Evolutionary conservation across 2,888 invertebrate species (phyloP), one percentile per base, ranked within the genome.

Genomic region (Tachina fera): DNA sequence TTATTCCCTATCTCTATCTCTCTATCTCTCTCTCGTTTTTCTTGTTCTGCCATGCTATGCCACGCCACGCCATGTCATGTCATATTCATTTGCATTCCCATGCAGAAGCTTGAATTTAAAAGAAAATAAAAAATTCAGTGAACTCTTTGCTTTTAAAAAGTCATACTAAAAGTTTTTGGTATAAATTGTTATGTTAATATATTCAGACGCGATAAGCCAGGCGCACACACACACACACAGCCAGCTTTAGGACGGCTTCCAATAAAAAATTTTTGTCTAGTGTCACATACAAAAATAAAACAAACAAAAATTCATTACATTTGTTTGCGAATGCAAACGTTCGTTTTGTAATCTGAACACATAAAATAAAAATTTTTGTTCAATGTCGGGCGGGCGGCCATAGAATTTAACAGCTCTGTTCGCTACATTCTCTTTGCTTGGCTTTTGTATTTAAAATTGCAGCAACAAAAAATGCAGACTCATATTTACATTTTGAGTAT

Each of bases 151-250:
- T 58, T 71, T 77, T 11, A 77, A 79, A 79, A 76, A 71, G 79
- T 60, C 80, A 80, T 58, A 60, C 60, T 49, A 80, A 76, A 61
- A 63, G 75, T 47, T 75, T 70, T 45, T 82, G 79, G 51, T 68
- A 68, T 74, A 84, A 84, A 77, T 86, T 85, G 76, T 80, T 87
- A 82, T 84, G 83, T 86, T 86, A 83, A 83, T 79, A 63, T 72
- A 71, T 72, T 56, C 87, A 72, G 76, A 81, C 58, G 79, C 78
- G 87, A 87, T 87, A 87, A 87, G 79, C 78, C 80, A 71, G 43
- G 45, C 39, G 4, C 31, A 22, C 53, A 53, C 16, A 6, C 5
- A 19, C 16, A 19, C 19, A 53, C 70, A 84, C 56, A 74, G 22
- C 51, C 61, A 79, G 83, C 60, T 78, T 9, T 51, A 47, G 72